phyloP scores from a whole-genome alignment of 2,797 vertebrate genomes.

The Anguilla pacifica region DNA sequence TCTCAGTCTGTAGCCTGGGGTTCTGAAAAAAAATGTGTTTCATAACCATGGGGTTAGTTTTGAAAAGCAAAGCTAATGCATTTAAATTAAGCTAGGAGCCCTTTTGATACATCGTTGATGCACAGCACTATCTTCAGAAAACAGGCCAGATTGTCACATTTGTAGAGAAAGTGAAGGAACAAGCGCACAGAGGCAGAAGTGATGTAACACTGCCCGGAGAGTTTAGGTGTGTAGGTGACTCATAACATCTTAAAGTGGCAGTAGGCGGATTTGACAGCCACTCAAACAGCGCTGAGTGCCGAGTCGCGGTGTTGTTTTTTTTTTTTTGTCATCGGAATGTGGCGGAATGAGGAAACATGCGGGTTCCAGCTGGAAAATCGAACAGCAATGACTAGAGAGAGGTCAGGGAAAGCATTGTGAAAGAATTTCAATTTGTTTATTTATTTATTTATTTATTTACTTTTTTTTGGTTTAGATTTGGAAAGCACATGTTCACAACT shows the following conservation, averaged over 20 bases:
- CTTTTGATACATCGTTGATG: conserved; percentile 50
- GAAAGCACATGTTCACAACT: background rate
- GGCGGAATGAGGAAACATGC: background rate
- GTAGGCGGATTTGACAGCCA: conserved; percentile 66
- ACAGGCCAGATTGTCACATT: conserved; percentile 61
- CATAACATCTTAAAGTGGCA: conserved; percentile 70
- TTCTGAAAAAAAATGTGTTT: conserved; percentile 39
- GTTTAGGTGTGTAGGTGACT: conserved; percentile 69
- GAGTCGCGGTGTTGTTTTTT: background rate
- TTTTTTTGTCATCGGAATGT: background rate
- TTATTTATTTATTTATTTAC: background rate
- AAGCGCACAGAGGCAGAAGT: conserved; percentile 54
- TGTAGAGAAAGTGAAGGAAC: conserved; percentile 50
- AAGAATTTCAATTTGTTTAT: background rate
- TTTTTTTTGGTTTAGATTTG: background rate
- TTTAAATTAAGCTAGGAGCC: conserved; percentile 55
- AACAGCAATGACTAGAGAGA: background rate
- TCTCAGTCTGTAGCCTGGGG: conserved; percentile 40
- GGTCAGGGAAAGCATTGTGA: background rate
- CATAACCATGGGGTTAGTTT: conserved; percentile 33
- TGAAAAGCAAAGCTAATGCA: conserved; percentile 43
- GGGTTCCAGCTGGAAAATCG: background rate
- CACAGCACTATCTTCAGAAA: conserved; percentile 54
- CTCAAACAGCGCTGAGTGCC: conserved; percentile 60
- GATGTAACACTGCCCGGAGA: conserved; percentile 60